Conservation (phyloP, 2,888 invertebrate species). For the Polydrusus tereticollis region DNA sequence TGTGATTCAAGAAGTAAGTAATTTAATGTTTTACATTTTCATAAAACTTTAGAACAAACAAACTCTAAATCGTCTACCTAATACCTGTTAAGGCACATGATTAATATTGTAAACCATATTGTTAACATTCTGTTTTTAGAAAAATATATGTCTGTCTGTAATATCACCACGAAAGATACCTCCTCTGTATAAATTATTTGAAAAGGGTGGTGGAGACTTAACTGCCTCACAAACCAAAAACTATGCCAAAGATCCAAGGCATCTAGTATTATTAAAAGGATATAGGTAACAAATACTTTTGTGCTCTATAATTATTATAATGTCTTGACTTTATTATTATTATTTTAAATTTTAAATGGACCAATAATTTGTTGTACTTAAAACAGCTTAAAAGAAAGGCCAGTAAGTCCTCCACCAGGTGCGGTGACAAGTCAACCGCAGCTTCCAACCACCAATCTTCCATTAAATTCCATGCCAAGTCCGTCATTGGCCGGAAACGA, state of each 20-base stretch:
- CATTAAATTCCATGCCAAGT: conserved; percentile 68
- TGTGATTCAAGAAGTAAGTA: conserved; percentile 78
- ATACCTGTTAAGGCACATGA: too few relatives aligned
- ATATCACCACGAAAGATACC: conserved; percentile 91
- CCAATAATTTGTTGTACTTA: too few relatives aligned
- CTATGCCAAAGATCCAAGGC: conserved; percentile 90
- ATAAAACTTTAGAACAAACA: too few relatives aligned
- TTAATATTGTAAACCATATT: background rate
- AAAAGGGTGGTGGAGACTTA: conserved; percentile 90
- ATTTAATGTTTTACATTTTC: conserved; percentile 1
- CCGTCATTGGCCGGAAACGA: conserved; percentile 71
- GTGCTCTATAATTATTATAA: too few relatives aligned
- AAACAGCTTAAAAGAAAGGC: conserved; percentile 76
- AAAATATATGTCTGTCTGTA: conserved; percentile 87
- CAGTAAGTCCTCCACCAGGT: conserved; percentile 73
- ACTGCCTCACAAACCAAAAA: conserved; percentile 85
- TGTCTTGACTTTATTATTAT: background rate
- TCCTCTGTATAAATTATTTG: conserved; percentile 86
- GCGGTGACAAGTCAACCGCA: conserved; percentile 61
- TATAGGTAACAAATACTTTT: conserved; percentile 73
- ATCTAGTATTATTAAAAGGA: conserved; percentile 82
- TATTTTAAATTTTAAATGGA: background rate
- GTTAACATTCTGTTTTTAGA: conserved; percentile 69
- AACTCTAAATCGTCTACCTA: too few relatives aligned
- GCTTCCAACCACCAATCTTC: conserved; percentile 61